Percentiles rank a stretch among this genome's conserved stretches.
phyloP scores from a whole-genome alignment of 1,140 invertebrate species.

The Apis cerana region DNA sequence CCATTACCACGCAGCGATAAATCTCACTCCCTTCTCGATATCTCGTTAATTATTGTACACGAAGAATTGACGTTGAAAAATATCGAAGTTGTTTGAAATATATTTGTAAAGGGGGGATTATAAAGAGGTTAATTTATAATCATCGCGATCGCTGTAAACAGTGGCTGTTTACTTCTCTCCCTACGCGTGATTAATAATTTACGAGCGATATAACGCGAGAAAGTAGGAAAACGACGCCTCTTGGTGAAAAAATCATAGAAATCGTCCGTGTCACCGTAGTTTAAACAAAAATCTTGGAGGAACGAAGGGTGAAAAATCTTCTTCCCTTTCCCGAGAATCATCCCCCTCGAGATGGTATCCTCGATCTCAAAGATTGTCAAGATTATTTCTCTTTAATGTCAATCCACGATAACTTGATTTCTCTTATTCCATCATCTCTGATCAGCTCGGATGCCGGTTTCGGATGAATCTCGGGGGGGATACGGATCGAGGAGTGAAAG shows the following conservation, averaged over 20 bases:
- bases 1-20: background rate
- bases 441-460: conserved; percentile 38
- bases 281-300: background rate
- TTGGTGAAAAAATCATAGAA: too few species aligned
- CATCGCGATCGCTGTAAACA: too few species aligned
- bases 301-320: too few species aligned
- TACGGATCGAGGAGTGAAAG: background rate
- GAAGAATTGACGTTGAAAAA: too few species aligned
- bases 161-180: too few species aligned
- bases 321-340: background rate
- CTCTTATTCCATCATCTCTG: conserved; percentile 28
- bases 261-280: background rate
- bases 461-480: conserved; percentile 8
- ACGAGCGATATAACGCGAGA: too few species aligned
- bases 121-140: too few species aligned
- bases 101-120: too few species aligned
- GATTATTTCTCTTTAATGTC: conserved; percentile 57
- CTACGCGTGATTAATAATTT: too few species aligned
- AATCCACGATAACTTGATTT: conserved; percentile 42
- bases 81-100: too few species aligned
- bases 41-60: background rate
- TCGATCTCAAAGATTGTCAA: conserved; percentile 28
- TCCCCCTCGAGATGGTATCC: background rate
- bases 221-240: too few species aligned
- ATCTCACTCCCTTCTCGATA: background rate